Conservation (phyloP, 92 coral and sea anemone species). For the Actinernus sp. region DNA sequence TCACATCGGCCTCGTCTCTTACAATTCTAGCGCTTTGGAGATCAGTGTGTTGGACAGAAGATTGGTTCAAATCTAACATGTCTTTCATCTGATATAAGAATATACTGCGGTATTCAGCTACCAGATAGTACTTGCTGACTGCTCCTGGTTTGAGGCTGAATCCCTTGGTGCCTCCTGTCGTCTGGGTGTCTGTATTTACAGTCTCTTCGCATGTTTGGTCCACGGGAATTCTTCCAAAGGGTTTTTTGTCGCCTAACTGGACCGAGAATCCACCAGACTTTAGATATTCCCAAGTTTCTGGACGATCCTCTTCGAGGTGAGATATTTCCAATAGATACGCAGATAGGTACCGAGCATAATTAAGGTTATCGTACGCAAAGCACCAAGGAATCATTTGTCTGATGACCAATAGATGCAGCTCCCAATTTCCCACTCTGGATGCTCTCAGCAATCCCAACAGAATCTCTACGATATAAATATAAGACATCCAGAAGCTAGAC, state of each 20-base stretch:
- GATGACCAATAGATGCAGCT: constrained; percentile 48
- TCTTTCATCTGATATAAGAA: constrained; percentile 43
- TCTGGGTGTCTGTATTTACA: constrained; percentile 60
- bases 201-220: constrained; percentile 69
- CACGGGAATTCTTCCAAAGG: constrained; percentile 50
- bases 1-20: constrained; percentile 48
- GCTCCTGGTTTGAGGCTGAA: constrained; percentile 57
- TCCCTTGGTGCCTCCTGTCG: constrained; percentile 66
- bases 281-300: constrained; percentile 57
- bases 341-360: constrained; percentile 61
- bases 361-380: constrained; percentile 60
- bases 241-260: constrained; percentile 44
- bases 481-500: constrained; percentile 41
- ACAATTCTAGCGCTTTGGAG: constrained; percentile 27
- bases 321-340: constrained; percentile 49
- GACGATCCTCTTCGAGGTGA: constrained; percentile 54
- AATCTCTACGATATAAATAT: constrained; percentile 55
- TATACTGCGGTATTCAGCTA: constrained; percentile 38
- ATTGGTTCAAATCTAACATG: constrained; percentile 4
- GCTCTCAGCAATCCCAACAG: constrained; percentile 43
- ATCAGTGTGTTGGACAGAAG: constrained; percentile 28
- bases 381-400: constrained; percentile 58
- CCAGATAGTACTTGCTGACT: constrained; percentile 46
- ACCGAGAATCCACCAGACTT: constrained; percentile 62
- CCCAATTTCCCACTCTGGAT: constrained; percentile 68